Conservation (phyloP, 2,113 vertebrate species). For the Macrotus californicus region DNA sequence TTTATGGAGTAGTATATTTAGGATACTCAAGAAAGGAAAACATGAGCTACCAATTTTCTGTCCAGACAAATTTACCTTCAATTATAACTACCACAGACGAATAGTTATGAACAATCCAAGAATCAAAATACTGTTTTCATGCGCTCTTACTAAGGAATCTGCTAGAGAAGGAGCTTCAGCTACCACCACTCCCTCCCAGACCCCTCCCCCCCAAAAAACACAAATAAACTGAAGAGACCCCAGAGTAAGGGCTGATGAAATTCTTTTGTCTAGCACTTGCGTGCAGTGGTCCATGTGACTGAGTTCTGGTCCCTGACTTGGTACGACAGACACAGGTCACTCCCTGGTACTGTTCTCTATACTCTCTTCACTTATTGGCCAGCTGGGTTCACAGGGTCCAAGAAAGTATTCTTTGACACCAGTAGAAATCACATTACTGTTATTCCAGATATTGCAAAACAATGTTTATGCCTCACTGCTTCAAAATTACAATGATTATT, state of each 20-base stretch:
- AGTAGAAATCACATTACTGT: neutral
- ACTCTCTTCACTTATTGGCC: neutral
- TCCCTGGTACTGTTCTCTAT: neutral
- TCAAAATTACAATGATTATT: neutral
- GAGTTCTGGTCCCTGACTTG: neutral
- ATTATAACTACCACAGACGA: neutral
- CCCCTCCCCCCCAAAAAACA: neutral
- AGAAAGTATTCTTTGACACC: neutral
- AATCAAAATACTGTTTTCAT: neutral
- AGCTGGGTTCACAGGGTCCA: neutral
- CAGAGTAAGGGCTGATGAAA: neutral
- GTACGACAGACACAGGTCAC: neutral
- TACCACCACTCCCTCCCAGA: neutral
- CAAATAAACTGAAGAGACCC: neutral
- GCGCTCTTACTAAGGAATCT: neutral
- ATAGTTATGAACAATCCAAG: neutral
- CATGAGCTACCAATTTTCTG: neutral
- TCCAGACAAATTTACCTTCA: neutral
- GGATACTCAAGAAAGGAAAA: neutral
- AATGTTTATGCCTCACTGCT: neutral
- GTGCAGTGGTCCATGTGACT: neutral
- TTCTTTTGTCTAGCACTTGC: neutral
- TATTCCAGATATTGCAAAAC: neutral
- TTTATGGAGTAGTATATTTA: neutral
- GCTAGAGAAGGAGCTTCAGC: neutral